Evolutionary conservation across 2,888 invertebrate genomes (phyloP), one percentile per base, ranked within the genome.

Genomic region (Tiliacea citrago): DNA sequence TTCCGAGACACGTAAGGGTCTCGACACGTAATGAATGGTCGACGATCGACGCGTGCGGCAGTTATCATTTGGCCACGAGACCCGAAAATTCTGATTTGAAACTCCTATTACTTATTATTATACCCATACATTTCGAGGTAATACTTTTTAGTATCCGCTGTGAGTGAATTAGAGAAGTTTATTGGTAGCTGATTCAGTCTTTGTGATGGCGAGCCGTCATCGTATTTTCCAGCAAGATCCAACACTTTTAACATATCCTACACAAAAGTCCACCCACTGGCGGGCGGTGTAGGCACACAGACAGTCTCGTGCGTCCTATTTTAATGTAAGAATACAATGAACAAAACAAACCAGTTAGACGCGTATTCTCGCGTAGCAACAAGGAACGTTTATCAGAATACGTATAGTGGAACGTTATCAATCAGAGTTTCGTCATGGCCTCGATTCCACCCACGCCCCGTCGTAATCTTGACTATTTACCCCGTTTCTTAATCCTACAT

Each of bases 401-500:
- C 90, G 91, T 91, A 90, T 91, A 86, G 89, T 88, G 86, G 87
- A 88, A 90, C 91, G 92, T 95, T 95, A 96, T 96, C 95, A 95
- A 95, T 95, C 95, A 94, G 88, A 86, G 92, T 95, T 94, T 93
- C 95, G 95, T 94, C 94, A 92, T 93, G 95, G 89, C 95, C 95
- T 91, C 94, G 89, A 95, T 95, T 92, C 87, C 88, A 92, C 94
- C 95, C 94, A 94, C 94, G 91, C 94, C 93, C 92, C 90, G 89
- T 86, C 88, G 88, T 95, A 94, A 93, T 94, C 94, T 92, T 90
- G 88, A 91, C 94, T 92, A 94, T 95, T 95, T 93, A 94, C 95
- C 94, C 94, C 94, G 90, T 93, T 95, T 94, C 94, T 92, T 94
- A 94, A 95, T 94, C 94, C 89, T 83, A 87, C 78, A 84, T 86